Conservation (phyloP, 2,888 invertebrate species). For the Branchipolynoe longqiensis region DNA sequence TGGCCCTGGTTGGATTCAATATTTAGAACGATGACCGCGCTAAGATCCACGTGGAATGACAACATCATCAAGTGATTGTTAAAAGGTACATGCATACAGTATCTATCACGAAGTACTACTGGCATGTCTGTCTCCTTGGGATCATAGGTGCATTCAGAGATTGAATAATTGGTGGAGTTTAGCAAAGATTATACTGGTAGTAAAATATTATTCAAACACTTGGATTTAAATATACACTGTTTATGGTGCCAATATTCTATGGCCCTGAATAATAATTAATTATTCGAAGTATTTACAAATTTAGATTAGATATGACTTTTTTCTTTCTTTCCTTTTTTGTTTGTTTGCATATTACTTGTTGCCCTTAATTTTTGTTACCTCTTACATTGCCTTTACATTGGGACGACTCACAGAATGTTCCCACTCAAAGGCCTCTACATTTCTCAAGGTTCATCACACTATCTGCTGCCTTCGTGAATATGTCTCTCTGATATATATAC, state of each 20-base stretch:
- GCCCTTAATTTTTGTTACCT: neutral
- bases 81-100: neutral
- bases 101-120: neutral
- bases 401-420: too few relatives aligned
- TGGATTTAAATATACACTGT: neutral
- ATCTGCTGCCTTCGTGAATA: conserved; percentile 45
- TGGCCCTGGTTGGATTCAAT: neutral
- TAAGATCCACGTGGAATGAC: conserved; percentile 27
- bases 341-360: neutral
- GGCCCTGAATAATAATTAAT: neutral
- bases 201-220: neutral
- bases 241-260: neutral
- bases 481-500: neutral
- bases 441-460: too few relatives aligned
- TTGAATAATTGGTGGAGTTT: too few relatives aligned
- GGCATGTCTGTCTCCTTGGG: neutral
- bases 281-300: too few relatives aligned
- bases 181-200: too few relatives aligned
- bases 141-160: neutral
- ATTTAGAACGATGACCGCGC: neutral
- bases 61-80: conserved; percentile 22
- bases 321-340: neutral
- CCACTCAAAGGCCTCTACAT: too few relatives aligned
- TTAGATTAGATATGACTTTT: neutral
- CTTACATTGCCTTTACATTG: conserved; percentile 1